Evolutionary conservation across 1,140 invertebrate species (phyloP).

Genomic region (Apis cerana): DNA sequence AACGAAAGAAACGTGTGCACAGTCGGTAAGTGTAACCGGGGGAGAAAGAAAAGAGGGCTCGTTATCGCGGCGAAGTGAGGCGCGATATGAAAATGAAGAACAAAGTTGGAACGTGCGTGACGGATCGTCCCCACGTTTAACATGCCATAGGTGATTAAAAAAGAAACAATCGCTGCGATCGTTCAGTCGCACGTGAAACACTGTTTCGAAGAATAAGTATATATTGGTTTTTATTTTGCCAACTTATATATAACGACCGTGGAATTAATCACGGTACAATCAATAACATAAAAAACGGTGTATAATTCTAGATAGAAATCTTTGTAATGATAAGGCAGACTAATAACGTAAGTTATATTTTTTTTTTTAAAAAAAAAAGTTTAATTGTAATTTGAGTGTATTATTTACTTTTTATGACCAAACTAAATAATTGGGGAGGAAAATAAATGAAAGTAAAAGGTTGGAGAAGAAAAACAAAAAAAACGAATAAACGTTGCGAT

Average conservation of each 20-base stretch:
- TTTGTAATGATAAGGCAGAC: neutral
- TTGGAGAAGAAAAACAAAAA: neutral
- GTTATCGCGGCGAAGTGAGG: slow-evolving; percentile 24
- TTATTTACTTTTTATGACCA: too few species aligned
- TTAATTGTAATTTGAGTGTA: too few species aligned
- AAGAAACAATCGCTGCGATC: slow-evolving; percentile 48
- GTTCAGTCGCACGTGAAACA: slow-evolving; percentile 5
- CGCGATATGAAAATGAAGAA: slow-evolving; percentile 64
- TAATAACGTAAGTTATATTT: neutral
- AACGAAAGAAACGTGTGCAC: neutral
- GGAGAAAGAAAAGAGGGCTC: slow-evolving; percentile 38
- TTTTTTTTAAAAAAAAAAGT: neutral
- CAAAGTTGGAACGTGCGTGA: slow-evolving; percentile 49
- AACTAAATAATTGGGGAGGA: too few species aligned
- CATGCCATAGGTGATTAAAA: slow-evolving; percentile 43
- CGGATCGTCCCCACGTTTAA: slow-evolving; percentile 41
- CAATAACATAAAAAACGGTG: too few species aligned
- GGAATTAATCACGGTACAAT: neutral
- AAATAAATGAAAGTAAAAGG: too few species aligned
- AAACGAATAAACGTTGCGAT: neutral
- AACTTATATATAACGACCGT: neutral
- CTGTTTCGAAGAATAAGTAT: neutral
- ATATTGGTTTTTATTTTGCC: neutral
- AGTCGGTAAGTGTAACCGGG: neutral
- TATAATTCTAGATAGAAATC: neutral